These are phyloP conservation scores for Amyelois transitella DNA, from an alignment of 1,140 invertebrate species.

Conservation along the genomic window DNA sequence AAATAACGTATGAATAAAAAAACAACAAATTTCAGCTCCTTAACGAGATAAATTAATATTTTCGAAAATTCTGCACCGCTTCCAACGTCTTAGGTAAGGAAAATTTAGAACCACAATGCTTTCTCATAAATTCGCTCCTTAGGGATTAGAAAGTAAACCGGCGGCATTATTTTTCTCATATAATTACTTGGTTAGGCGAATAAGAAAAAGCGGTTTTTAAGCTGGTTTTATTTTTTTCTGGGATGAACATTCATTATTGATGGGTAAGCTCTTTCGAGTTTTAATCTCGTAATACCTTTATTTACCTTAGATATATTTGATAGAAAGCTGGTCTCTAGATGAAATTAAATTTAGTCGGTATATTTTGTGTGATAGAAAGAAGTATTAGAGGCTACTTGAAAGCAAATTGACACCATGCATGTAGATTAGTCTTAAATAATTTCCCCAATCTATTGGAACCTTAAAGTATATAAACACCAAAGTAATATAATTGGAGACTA, in stretches of 20 bases:
- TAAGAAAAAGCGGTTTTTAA: conserved; percentile 14
- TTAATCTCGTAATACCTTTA: no score
- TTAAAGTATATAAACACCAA: no score
- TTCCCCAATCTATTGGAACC: no score
- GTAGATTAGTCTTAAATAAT: no score
- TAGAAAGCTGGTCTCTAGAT: no score
- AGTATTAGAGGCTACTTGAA: no score
- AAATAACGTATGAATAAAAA: background rate
- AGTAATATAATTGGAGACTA: no score
- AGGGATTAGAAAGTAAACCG: conserved; percentile 21
- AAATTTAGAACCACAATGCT: conserved; percentile 20
- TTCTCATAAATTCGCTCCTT: conserved; percentile 17
- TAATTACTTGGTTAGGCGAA: conserved; percentile 21
- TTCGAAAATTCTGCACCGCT: conserved; percentile 3
- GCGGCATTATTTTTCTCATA: conserved; percentile 21
- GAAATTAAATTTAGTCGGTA: no score
- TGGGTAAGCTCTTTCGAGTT: conserved; percentile 7
- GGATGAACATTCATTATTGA: conserved; percentile 15
- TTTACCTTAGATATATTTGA: no score
- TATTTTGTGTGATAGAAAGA: no score
- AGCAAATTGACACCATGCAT: no score
- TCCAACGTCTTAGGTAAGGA: conserved; percentile 12
- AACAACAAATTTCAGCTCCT: background rate
- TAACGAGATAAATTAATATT: background rate
- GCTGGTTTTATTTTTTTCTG: conserved; percentile 14